Conservation (phyloP, 1,140 invertebrate genomes). For the Penaeus chinensis region DNA sequence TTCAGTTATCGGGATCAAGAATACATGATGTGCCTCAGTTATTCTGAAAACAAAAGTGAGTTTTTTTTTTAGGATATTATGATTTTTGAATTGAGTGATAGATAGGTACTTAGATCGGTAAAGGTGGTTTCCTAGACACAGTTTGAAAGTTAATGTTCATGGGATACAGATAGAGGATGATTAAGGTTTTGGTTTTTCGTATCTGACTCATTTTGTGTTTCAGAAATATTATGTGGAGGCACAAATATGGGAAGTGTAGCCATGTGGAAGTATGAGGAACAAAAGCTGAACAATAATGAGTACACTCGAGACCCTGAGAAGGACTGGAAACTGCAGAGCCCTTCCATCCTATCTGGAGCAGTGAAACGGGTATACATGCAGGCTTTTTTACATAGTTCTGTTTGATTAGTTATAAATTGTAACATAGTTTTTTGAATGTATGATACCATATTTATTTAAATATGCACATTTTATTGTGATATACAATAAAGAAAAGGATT, state of each 20-base stretch:
- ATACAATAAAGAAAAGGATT: too few relatives aligned
- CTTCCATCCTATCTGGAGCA: slow-evolving; percentile 69
- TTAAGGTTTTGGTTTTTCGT: neutral
- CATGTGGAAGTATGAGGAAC: slow-evolving; percentile 79
- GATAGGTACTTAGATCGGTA: too few relatives aligned
- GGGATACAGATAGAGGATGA: too few relatives aligned
- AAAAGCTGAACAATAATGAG: slow-evolving; percentile 64
- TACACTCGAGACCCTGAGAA: slow-evolving; percentile 61
- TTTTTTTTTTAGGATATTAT: neutral
- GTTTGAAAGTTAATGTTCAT: too few relatives aligned
- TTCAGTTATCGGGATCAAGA: slow-evolving; percentile 70
- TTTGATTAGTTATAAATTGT: neutral
- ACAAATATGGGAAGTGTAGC: slow-evolving; percentile 92
- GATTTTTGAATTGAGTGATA: too few relatives aligned
- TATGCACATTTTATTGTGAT: too few relatives aligned
- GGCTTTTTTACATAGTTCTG: neutral
- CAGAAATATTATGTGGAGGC: slow-evolving; percentile 82
- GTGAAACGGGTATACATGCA: slow-evolving; percentile 68
- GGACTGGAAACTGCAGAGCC: slow-evolving; percentile 71
- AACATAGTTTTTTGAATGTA: neutral
- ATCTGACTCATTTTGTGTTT: neutral
- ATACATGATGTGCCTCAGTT: slow-evolving; percentile 80
- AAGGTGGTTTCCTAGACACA: too few relatives aligned
- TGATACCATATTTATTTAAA: neutral
- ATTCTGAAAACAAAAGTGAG: slow-evolving; percentile 72